Percentiles rank a stretch among this genome's conserved stretches.
Evolutionary conservation across 1,140 invertebrate species (phyloP).

Genomic region (Eulimnadia texana): DNA sequence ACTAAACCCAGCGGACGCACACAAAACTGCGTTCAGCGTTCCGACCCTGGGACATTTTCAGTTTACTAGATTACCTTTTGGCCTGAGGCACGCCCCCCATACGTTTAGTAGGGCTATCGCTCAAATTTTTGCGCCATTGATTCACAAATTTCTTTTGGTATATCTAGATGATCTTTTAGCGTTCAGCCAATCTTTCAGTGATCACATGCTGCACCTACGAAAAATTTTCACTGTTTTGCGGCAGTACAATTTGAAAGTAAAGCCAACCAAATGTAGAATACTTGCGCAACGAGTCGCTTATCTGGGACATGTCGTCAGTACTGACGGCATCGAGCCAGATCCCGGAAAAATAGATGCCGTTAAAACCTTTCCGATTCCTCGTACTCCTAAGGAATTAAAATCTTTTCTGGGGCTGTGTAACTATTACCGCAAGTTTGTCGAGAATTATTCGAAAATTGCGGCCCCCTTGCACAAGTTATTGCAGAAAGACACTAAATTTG

Average conservation of each 20-base stretch:
- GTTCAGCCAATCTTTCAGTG: constrained; percentile 3
- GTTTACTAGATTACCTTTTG: not conserved
- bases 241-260: not conserved
- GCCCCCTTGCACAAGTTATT: not conserved
- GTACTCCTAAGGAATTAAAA: not conserved
- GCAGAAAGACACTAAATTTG: not conserved
- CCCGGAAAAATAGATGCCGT: constrained; percentile 23
- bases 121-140: not conserved
- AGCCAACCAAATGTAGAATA: constrained; percentile 1
- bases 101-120: not conserved
- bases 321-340: constrained; percentile 24
- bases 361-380: constrained; percentile 16
- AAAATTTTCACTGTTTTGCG: not conserved
- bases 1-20: not conserved
- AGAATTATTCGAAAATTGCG: not conserved
- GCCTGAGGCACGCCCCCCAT: not conserved
- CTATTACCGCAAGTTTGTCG: constrained; percentile 3
- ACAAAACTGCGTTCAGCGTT: not conserved
- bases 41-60: not conserved
- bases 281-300: constrained; percentile 13
- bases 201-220: constrained; percentile 15
- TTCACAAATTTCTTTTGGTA: not conserved
- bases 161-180: constrained; percentile 20
- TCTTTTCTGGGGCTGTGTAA: not conserved
- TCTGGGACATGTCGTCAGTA: constrained; percentile 25